These are phyloP conservation scores for Drosophila kikkawai DNA, from an alignment of 1,140 invertebrate species.

Conservation along the genomic window DNA sequence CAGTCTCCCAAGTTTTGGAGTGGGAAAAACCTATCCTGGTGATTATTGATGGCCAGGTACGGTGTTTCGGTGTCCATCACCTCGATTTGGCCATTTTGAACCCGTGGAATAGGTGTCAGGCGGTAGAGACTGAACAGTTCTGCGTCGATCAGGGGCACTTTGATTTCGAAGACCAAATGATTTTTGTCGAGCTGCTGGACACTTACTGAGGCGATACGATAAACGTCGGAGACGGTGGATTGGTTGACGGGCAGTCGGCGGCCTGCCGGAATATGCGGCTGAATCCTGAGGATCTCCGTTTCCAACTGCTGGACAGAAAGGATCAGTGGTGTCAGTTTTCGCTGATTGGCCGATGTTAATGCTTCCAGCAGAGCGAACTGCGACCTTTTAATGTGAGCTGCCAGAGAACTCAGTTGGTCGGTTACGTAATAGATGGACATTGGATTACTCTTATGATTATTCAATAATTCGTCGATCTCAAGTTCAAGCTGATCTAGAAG, in stretches of 20 bases:
- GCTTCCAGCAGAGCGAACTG: conserved; percentile 16
- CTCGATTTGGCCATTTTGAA: conserved; percentile 6
- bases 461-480: background rate
- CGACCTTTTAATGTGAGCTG: background rate
- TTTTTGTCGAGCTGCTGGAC: background rate
- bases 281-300: background rate
- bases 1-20: conserved; percentile 7
- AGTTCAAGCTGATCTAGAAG: background rate
- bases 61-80: conserved; percentile 23
- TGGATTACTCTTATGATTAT: accelerated
- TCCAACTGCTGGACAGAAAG: conserved; percentile 19
- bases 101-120: conserved; percentile 25
- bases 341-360: background rate
- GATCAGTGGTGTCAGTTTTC: background rate
- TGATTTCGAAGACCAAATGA: conserved; percentile 13
- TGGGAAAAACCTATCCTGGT: conserved; percentile 23
- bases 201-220: conserved; percentile 4
- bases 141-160: conserved; percentile 16
- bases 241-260: conserved; percentile 7
- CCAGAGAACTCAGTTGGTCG: background rate
- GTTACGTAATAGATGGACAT: accelerated
- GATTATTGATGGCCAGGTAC: conserved; percentile 20
- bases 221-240: conserved; percentile 2
- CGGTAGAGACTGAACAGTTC: conserved; percentile 25
- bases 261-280: conserved; percentile 1